A percentile compares a stretch with the other conserved stretches of the same genome.
Evolutionary conservation across 2,113 vertebrate species (phyloP).

Genomic region (Saguinus midas): DNA sequence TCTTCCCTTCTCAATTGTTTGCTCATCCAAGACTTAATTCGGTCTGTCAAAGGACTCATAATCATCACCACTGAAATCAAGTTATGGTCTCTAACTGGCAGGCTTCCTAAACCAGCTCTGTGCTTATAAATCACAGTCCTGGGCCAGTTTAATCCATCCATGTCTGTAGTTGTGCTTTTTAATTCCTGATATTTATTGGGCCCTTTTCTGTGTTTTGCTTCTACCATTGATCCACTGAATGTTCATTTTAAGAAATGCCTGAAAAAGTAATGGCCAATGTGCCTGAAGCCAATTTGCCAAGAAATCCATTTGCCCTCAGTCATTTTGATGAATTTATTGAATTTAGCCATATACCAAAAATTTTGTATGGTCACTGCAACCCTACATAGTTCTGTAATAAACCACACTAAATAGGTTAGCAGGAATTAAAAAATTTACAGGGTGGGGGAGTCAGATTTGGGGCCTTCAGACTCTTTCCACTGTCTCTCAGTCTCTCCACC

Average conservation of each 20-base stretch:
- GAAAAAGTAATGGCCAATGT: neutral
- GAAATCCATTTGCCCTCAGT: neutral
- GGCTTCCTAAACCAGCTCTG: neutral
- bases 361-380: neutral
- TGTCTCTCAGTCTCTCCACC: neutral
- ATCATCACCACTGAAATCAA: neutral
- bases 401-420: neutral
- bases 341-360: neutral
- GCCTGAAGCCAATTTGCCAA: neutral
- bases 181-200: no score
- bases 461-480: neutral
- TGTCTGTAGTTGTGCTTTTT: no score
- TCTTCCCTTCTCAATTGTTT: neutral
- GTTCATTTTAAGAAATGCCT: neutral
- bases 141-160: neutral
- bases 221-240: neutral
- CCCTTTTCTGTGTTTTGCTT: neutral
- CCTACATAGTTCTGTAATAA: neutral
- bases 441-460: neutral
- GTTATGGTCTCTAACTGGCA: neutral
- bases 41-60: neutral
- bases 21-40: neutral
- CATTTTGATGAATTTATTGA: conserved; percentile 11
- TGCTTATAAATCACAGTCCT: neutral
- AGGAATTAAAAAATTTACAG: neutral